Evolutionary conservation across 2,797 vertebrate species (phyloP), one percentile per base, ranked within the genome.

Genomic region (Catostomus latipinnis): DNA sequence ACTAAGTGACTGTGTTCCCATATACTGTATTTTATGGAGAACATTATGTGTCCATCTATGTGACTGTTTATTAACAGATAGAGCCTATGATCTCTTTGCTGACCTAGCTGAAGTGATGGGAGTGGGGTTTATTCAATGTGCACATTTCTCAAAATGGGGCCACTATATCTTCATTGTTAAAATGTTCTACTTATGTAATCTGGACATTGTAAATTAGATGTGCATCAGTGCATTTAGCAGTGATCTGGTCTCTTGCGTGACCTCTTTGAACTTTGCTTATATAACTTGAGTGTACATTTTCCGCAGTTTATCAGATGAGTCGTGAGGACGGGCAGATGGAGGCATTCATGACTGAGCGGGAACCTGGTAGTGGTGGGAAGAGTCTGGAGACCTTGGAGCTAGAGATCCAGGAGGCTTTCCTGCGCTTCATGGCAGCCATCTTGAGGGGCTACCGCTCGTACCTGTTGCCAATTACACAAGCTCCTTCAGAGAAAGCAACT

Each of bases 401-500:
- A 91, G 97, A 99, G 92, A 99, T 99, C 86, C 98, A 99, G 86
- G 98, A 99, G 90, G 96, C 97, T 46, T 99, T 99, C 89, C 93
- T 99, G 62, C 95, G 93, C 84, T 99, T 99, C 89, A 99, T 99
- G 98, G 98, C 98, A 4, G 97, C 97, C 71, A 96, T 99, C 87
- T 90, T 99, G 11, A 96, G 97, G 90, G 98, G 98, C 74, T 99
- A 99, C 90, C 95, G 98, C 86, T 94, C 95, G 14, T 99, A 96
- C 72, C 93, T 99, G 84, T 93, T 95, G 78, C 98, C 98, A 63
- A 99, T 99, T 91, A 99, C 97, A 1, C 95, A 99, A 82, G 98
- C 97, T 11, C 98, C 98, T 0, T 99, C 98, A 10, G 98, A 99
- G 91, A 99, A 96, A 86, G 97, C 98, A 76, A 99, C 98, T 0